Conservation (phyloP, 2,888 invertebrate species). For the Rhogogaster chlorosoma region DNA sequence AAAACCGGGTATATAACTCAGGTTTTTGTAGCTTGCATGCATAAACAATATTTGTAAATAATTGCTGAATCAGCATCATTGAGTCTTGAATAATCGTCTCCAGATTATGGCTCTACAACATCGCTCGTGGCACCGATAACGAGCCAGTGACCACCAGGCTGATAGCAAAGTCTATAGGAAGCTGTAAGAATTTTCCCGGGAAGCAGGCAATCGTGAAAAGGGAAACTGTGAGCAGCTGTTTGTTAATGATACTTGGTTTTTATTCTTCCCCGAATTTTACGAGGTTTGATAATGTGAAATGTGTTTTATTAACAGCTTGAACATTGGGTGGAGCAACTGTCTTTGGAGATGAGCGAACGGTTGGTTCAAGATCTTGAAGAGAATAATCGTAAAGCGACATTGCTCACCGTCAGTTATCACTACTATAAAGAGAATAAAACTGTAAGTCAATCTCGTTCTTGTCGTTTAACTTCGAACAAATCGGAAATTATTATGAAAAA, state of each 20-base stretch:
- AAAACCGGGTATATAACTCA: conserved; percentile 87
- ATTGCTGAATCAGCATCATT: neutral
- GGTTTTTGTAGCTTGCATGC: conserved; percentile 28
- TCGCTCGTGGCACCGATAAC: conserved; percentile 91
- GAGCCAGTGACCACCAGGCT: conserved; percentile 93
- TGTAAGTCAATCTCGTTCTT: conserved; percentile 81
- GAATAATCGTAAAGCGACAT: conserved; percentile 89
- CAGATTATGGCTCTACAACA: conserved; percentile 91
- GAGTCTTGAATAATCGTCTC: conserved; percentile 59
- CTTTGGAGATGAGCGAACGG: conserved; percentile 91
- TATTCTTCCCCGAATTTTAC: neutral
- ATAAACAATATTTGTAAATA: neutral
- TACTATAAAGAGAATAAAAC: conserved; percentile 66
- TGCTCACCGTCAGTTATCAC: conserved; percentile 87
- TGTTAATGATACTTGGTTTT: neutral
- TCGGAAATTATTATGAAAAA: conserved; percentile 84
- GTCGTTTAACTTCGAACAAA: conserved; percentile 82
- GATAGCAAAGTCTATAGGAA: conserved; percentile 95
- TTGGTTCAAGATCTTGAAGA: conserved; percentile 89
- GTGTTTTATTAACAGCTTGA: conserved; percentile 73
- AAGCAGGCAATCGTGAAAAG: conserved; percentile 85
- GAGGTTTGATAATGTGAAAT: neutral
- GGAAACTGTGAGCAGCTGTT: conserved; percentile 79
- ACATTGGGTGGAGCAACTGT: conserved; percentile 91
- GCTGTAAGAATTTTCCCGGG: conserved; percentile 96